Conservation (phyloP, 2,888 invertebrate species). For the Troglohyphantes excavatus region DNA sequence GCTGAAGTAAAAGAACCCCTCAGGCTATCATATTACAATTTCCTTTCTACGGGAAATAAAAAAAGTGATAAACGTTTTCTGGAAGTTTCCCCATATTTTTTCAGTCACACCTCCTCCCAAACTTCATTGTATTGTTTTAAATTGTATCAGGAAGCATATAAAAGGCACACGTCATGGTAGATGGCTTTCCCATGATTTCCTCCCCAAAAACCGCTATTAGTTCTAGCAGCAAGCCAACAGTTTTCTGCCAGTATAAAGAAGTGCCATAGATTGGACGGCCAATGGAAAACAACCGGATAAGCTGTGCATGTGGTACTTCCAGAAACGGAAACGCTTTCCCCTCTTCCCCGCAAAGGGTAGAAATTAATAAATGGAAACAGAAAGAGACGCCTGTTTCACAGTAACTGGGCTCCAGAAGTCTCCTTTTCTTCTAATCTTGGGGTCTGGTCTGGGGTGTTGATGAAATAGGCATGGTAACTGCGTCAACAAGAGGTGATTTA, state of each 20-base stretch:
- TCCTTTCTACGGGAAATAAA: not conserved
- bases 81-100: not conserved
- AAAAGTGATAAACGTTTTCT: slow-evolving; percentile 4
- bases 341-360: slow-evolving; percentile 22
- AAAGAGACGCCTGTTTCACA: not conserved
- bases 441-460: too few relatives aligned
- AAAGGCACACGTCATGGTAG: not conserved
- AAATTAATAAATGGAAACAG: slow-evolving; percentile 40
- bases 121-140: slow-evolving; percentile 5
- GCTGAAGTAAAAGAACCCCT: not conserved
- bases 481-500: slow-evolving; percentile 22
- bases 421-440: slow-evolving; percentile 8
- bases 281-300: slow-evolving; percentile 37
- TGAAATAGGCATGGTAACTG: not conserved
- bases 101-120: not conserved
- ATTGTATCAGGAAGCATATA: slow-evolving; percentile 3
- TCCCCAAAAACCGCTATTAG: slow-evolving; percentile 24
- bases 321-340: slow-evolving; percentile 31
- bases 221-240: slow-evolving; percentile 23
- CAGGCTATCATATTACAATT: not conserved
- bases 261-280: slow-evolving; percentile 1
- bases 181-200: slow-evolving; percentile 12
- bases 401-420: slow-evolving; percentile 8
- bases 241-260: slow-evolving; percentile 3
- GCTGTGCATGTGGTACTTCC: slow-evolving; percentile 45